Percentiles rank a stretch among this genome's conserved stretches.
These are phyloP conservation scores for Melanogrammus aeglefinus DNA, from an alignment of 2,797 vertebrate genomes.

Conservation along the genomic window DNA sequence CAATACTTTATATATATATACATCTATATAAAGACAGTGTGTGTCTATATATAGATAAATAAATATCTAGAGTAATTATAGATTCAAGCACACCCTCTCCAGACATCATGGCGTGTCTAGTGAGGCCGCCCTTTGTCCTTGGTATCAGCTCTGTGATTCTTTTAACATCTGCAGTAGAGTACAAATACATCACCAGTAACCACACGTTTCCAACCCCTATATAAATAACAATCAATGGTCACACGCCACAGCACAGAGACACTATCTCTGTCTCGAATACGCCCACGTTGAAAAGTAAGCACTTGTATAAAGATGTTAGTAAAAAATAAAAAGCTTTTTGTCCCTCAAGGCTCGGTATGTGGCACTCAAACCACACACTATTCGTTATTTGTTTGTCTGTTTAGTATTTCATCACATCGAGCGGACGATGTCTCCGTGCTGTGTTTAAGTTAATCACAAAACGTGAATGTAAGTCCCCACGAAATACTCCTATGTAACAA, in stretches of 20 bases:
- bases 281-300: background rate
- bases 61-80: conserved; percentile 42
- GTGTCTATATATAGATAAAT: conserved; percentile 23
- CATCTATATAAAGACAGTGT: background rate
- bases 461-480: conserved; percentile 48
- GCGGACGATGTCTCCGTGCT: conserved; percentile 61
- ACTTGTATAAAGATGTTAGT: conserved; percentile 44
- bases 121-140: conserved; percentile 50
- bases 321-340: conserved; percentile 20
- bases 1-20: conserved; percentile 10
- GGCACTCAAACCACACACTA: background rate
- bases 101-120: conserved; percentile 40
- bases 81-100: conserved; percentile 65
- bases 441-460: conserved; percentile 63
- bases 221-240: conserved; percentile 76
- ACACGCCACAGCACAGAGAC: conserved; percentile 73
- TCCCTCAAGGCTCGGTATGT: background rate
- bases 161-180: conserved; percentile 53
- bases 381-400: background rate
- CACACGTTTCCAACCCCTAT: conserved; percentile 52
- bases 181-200: conserved; percentile 47
- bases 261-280: conserved; percentile 48
- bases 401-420: conserved; percentile 50
- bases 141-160: conserved; percentile 52
- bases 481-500: conserved; percentile 72